Percentiles rank a stretch among this genome's conserved stretches.
These are phyloP conservation scores for Alligator mississippiensis DNA, from an alignment of 2,113 vertebrate species.

Conservation along the genomic window DNA sequence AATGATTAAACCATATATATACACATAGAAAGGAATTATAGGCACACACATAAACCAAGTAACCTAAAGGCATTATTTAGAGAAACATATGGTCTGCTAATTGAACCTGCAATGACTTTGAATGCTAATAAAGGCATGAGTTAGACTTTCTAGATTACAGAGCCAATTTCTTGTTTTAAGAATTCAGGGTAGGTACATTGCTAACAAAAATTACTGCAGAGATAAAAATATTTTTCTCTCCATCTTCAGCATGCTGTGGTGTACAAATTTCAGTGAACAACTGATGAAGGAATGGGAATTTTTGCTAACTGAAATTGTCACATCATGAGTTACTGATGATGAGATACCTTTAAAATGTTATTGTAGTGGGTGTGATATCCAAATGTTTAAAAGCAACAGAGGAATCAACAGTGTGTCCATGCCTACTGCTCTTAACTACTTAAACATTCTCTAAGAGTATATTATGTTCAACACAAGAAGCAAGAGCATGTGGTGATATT, in stretches of 20 bases:
- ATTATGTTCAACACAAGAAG: background rate
- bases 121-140: background rate
- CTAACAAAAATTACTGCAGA: background rate
- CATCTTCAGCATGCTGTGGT: background rate
- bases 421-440: background rate
- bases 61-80: background rate
- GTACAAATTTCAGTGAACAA: background rate
- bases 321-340: background rate
- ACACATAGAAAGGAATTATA: background rate
- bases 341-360: background rate
- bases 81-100: background rate
- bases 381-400: background rate
- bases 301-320: background rate
- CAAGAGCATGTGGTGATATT: background rate
- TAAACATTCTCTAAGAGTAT: background rate
- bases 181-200: background rate
- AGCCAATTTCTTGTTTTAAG: background rate
- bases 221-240: background rate
- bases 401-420: background rate
- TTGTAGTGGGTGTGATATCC: background rate
- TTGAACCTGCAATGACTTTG: background rate
- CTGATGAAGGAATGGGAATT: background rate
- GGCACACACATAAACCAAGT: background rate
- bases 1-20: background rate
- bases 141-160: background rate